Percentiles rank a stretch among this genome's conserved stretches.
Evolutionary conservation across 2,888 invertebrate genomes (phyloP).

Genomic region (Drosophila kambysellisi): DNA sequence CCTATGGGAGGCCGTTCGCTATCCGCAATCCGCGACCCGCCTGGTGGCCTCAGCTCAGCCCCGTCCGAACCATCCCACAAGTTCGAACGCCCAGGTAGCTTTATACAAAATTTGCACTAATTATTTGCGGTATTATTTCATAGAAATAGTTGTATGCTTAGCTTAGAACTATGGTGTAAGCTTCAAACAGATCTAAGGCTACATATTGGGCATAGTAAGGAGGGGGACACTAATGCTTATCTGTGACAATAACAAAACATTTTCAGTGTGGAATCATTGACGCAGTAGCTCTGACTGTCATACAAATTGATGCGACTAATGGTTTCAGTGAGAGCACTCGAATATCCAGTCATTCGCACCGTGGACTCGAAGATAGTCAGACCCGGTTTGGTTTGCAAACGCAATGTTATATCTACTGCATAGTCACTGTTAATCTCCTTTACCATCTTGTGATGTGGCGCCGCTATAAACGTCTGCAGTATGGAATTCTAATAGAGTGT

Average conservation of each 20-base stretch:
- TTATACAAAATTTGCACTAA: slow-evolving; percentile 50
- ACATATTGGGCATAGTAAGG: slow-evolving; percentile 30
- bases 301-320: slow-evolving; percentile 92
- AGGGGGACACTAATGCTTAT: slow-evolving; percentile 52
- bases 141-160: slow-evolving; percentile 60
- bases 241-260: slow-evolving; percentile 91
- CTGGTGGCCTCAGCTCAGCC: too few species aligned
- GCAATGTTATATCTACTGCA: slow-evolving; percentile 85
- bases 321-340: slow-evolving; percentile 86
- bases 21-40: too few species aligned
- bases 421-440: slow-evolving; percentile 81
- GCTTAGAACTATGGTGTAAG: slow-evolving; percentile 30
- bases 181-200: slow-evolving; percentile 56
- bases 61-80: too few species aligned
- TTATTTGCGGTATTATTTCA: slow-evolving; percentile 56
- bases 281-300: slow-evolving; percentile 92
- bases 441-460: slow-evolving; percentile 82
- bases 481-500: slow-evolving; percentile 88
- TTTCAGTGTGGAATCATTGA: slow-evolving; percentile 90
- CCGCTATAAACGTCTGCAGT: slow-evolving; percentile 88
- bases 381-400: slow-evolving; percentile 86
- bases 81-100: too few species aligned
- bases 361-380: slow-evolving; percentile 91
- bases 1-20: too few species aligned
- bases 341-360: slow-evolving; percentile 86